Base-by-base conservation (phyloP, 2,888 invertebrate species). In the Pseudanteris insignis region DNA sequence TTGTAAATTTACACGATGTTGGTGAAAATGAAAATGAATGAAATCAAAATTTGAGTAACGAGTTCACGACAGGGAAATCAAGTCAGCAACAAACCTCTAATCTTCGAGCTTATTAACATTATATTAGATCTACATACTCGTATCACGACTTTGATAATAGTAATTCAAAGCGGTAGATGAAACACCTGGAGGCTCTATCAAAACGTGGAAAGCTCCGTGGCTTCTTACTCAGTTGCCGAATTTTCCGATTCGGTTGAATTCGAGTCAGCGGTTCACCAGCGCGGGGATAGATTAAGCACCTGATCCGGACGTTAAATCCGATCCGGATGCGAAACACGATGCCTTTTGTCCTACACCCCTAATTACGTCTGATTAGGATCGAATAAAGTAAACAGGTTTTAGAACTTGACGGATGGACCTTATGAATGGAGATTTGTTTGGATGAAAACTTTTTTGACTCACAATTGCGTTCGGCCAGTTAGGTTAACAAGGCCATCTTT, bases 301-400 rank as follows among this genome's bases (percentile, higher is more conserved):
- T 60, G 60, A 60, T 54, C 54, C 54, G 25, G 53, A 11, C 48
- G 38, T 48, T 60, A 60, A 60, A 60, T 60, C 54, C 54, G 54
- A 60, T 60, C 60, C 60, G 60, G 60, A 60, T 54, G 48, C 60
- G 60, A 60, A 60, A 60, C 21, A 33, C 54, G 60, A 60, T 38
- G 54, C 60, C 60, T 60, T 60, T 60, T 60, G 60, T 60, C 60
- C 60, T 44, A 54, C 48, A 54, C 54, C 60, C 54, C 60, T 60
- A 60, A 54, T 54, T 60, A 60, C 44, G 54, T 48, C 48, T 40
- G 60, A 60, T 60, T 60, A 60, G 48, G 44, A 60, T 60, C 60
- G 54, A 60, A 60, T 60, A 60, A 60, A 54, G 54, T 60, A 54
- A 60, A 60, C 60, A 54, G 60, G 60, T 60, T 60, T 60, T 54